A percentile compares a stretch with the other conserved stretches of the same genome.
Conservation (phyloP, 2,797 vertebrate genomes). For the Paratrypauchen microcephalus region DNA sequence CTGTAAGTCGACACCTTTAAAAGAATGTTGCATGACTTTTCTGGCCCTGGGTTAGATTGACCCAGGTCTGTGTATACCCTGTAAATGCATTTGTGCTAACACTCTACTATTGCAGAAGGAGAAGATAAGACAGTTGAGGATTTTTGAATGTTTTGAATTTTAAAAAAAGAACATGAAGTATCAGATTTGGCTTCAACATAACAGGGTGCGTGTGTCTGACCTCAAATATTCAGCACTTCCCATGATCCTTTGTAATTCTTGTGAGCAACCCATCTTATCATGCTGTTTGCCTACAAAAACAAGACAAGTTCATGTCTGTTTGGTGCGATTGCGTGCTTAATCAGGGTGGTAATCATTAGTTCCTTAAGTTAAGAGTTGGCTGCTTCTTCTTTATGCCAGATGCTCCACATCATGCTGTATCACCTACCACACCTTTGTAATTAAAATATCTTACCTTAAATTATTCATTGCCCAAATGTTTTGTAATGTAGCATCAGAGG, state of each 20-base stretch:
- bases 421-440: slow-evolving; percentile 39
- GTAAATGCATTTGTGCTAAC: slow-evolving; percentile 8
- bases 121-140: slow-evolving; percentile 5
- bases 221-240: slow-evolving; percentile 6
- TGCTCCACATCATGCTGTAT: slow-evolving; percentile 33
- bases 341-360: slow-evolving; percentile 45
- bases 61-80: slow-evolving; percentile 19
- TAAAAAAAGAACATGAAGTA: neutral
- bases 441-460: slow-evolving; percentile 18
- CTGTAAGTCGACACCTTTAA: slow-evolving; percentile 47
- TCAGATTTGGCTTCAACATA: slow-evolving; percentile 21
- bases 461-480: slow-evolving; percentile 32
- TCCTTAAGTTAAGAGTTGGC: slow-evolving; percentile 28
- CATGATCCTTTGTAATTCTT: slow-evolving; percentile 20
- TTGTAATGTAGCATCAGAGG: slow-evolving; percentile 12
- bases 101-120: slow-evolving; percentile 1
- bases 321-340: slow-evolving; percentile 32
- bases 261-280: slow-evolving; percentile 15
- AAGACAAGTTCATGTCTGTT: slow-evolving; percentile 33
- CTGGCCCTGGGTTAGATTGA: slow-evolving; percentile 18
- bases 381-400: slow-evolving; percentile 47
- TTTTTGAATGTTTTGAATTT: slow-evolving; percentile 15
- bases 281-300: slow-evolving; percentile 29
- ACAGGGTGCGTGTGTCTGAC: slow-evolving; percentile 13
- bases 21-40: slow-evolving; percentile 42